phyloP scores from a whole-genome alignment of 2,888 invertebrate species.

The Ophion slaviceki region DNA sequence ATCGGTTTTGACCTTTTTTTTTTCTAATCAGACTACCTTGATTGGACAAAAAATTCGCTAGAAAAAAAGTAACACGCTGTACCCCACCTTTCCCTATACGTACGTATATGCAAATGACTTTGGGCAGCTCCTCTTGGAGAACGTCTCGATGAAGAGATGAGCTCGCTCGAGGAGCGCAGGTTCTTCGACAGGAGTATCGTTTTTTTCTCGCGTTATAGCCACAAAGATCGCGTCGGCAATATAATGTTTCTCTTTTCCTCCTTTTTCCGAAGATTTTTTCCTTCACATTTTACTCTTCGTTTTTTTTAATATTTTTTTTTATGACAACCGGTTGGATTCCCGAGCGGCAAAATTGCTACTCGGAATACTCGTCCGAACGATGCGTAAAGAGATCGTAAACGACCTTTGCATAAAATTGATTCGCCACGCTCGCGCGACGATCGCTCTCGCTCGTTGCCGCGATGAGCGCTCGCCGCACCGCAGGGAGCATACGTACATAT shows the following conservation, averaged over 20 bases:
- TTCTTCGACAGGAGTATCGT: constrained; percentile 61
- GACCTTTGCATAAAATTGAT: constrained; percentile 76
- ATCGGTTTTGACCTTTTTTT: no score
- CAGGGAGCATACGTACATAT: constrained; percentile 39
- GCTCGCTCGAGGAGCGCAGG: background rate
- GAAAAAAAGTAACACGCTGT: no score
- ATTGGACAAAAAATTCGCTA: no score
- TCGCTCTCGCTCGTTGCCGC: constrained; percentile 34
- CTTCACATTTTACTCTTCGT: background rate
- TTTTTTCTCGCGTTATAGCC: constrained; percentile 25
- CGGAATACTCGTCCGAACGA: constrained; percentile 57
- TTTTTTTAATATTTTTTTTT: constrained; percentile 36
- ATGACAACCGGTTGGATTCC: constrained; percentile 26
- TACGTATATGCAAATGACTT: background rate
- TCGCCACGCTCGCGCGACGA: constrained; percentile 68
- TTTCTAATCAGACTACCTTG: no score
- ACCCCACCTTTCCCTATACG: background rate
- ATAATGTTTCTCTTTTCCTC: constrained; percentile 14
- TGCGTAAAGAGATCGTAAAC: constrained; percentile 76
- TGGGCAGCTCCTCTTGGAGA: background rate
- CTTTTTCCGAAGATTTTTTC: background rate
- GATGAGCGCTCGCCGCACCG: constrained; percentile 36
- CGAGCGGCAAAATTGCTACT: constrained; percentile 66
- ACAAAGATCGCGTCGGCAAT: background rate
- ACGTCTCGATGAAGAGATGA: constrained; percentile 20